Percentiles rank a stretch among this genome's conserved stretches.
Evolutionary conservation across 2,113 vertebrate genomes (phyloP).

Genomic region (Saguinus imperator): DNA sequence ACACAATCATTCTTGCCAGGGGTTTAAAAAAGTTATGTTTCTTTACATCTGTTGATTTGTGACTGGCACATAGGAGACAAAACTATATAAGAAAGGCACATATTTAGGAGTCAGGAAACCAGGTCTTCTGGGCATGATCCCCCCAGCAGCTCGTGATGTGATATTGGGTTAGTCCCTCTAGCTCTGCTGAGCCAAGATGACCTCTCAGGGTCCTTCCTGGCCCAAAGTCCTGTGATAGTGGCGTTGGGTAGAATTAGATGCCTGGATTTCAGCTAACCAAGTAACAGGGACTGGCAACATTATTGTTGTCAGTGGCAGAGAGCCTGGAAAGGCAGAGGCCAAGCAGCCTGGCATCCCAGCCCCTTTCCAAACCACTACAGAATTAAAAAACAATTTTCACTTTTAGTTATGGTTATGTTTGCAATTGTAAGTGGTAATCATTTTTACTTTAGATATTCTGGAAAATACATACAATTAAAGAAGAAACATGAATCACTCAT

Average conservation of each 20-base stretch:
- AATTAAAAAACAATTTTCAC: background rate
- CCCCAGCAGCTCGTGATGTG: background rate
- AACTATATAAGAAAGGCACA: background rate
- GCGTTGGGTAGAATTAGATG: background rate
- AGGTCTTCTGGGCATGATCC: background rate
- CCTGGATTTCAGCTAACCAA: background rate
- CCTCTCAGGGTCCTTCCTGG: background rate
- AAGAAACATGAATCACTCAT: background rate
- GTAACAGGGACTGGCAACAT: too few relatives aligned
- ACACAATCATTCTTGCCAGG: background rate
- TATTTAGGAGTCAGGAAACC: background rate
- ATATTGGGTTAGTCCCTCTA: background rate
- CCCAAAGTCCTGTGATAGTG: background rate
- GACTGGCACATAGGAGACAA: fast-evolving
- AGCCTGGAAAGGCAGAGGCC: background rate
- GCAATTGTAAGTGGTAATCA: background rate
- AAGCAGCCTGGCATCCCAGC: fast-evolving
- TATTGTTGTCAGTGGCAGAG: fast-evolving
- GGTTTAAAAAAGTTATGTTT: background rate
- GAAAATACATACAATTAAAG: background rate
- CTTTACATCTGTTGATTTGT: background rate
- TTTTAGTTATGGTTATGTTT: background rate
- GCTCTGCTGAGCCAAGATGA: background rate
- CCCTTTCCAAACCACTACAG: background rate
- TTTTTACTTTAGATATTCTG: background rate